Evolutionary conservation across 2,113 vertebrate genomes (phyloP).

Genomic region (Amblyornis subalaris): DNA sequence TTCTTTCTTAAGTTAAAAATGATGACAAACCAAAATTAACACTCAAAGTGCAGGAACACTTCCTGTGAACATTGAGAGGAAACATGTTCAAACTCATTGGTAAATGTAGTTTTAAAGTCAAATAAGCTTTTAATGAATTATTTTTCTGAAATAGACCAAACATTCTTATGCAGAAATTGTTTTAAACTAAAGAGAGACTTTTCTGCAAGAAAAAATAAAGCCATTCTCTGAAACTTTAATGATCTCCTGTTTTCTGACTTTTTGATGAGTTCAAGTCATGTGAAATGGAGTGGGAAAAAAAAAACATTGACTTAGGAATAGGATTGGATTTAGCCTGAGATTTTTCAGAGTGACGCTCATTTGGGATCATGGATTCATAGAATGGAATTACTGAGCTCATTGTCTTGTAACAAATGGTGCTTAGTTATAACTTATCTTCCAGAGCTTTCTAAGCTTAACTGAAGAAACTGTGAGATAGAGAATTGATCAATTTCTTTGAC

Average conservation of each 20-base stretch:
- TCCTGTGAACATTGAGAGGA: background rate
- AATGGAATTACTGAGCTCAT: background rate
- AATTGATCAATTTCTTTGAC: background rate
- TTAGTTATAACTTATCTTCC: background rate
- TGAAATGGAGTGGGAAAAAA: background rate
- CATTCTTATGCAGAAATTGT: background rate
- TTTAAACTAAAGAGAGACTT: background rate
- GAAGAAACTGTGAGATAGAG: background rate
- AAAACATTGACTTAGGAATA: background rate
- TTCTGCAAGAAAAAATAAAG: background rate
- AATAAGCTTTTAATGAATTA: background rate
- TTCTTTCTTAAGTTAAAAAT: background rate
- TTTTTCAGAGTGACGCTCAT: background rate
- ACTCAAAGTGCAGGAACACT: background rate
- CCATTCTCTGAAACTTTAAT: background rate
- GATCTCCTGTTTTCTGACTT: background rate
- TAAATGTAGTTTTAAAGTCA: background rate
- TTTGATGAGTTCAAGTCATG: background rate
- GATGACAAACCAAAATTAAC: background rate
- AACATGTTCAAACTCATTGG: background rate
- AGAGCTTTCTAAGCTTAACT: background rate
- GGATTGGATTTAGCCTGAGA: background rate
- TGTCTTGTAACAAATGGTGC: background rate
- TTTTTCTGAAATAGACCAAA: background rate
- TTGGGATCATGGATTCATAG: background rate